Evolutionary conservation across 2,113 vertebrate species (phyloP).

Genomic region (Crotalus tigris): DNA sequence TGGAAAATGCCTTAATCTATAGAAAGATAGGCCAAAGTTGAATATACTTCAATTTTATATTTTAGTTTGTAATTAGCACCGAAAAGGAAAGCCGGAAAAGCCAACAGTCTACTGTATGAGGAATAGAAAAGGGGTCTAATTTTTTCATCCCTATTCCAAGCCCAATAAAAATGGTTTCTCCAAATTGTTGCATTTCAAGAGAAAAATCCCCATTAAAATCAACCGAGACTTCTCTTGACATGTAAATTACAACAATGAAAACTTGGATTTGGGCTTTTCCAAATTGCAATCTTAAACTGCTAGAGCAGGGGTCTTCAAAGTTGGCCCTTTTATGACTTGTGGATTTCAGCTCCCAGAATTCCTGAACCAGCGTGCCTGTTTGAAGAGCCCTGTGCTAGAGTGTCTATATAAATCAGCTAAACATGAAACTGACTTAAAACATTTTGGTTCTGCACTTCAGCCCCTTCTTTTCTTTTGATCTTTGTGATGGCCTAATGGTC

Average conservation of each 20-base stretch:
- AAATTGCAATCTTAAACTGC: not conserved
- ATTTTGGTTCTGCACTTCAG: not conserved
- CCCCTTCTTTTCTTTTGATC: not conserved
- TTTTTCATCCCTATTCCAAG: not conserved
- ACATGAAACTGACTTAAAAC: not conserved
- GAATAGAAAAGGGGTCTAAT: not conserved
- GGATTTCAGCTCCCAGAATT: too few species aligned
- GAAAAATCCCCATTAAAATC: not conserved
- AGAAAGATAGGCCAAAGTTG: not conserved
- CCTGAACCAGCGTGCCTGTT: too few species aligned
- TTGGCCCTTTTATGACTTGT: too few species aligned
- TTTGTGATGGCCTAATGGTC: not conserved
- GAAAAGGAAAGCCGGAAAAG: not conserved
- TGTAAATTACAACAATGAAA: not conserved
- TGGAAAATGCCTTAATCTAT: not conserved
- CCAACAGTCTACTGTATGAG: not conserved
- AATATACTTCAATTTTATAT: not conserved
- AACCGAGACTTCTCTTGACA: not conserved
- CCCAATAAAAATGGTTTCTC: not conserved
- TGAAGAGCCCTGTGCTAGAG: too few species aligned
- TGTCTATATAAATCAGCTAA: not conserved
- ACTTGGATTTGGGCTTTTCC: not conserved
- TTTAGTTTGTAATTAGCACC: not conserved
- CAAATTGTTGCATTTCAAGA: not conserved
- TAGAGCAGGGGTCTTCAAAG: not conserved